phyloP scores from a whole-genome alignment of 2,888 invertebrate species.

The Spisula subtruncata region DNA sequence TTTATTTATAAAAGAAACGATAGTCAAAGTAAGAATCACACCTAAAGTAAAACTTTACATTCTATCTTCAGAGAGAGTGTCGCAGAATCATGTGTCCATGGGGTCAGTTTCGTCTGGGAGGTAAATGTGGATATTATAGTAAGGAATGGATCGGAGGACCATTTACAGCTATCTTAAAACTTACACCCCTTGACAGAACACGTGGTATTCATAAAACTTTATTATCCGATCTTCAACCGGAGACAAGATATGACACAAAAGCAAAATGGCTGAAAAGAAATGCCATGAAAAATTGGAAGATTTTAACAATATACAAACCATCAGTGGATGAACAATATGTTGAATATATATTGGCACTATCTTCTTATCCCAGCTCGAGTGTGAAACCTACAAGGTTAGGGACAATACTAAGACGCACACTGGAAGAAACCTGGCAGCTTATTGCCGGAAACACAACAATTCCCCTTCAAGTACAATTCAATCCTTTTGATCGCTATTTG shows the following conservation, averaged over 20 bases:
- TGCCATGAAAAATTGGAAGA: background rate
- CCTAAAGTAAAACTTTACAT: no score
- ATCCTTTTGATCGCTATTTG: background rate
- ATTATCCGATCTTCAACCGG: background rate
- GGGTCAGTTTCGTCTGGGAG: background rate
- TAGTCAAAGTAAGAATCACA: no score
- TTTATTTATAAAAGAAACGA: no score
- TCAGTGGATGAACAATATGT: background rate
- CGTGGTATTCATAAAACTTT: background rate
- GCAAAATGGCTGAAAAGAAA: background rate
- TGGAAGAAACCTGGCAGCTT: background rate
- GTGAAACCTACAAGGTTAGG: background rate
- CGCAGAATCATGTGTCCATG: background rate
- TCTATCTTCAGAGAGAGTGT: background rate
- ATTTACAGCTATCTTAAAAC: slow-evolving; percentile 12
- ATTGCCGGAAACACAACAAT: background rate
- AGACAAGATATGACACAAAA: background rate
- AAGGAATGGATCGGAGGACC: slow-evolving; percentile 31
- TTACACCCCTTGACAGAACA: background rate
- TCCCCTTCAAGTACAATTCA: background rate
- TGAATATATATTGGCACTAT: background rate
- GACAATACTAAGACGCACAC: background rate
- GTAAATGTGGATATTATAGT: background rate
- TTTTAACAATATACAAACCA: background rate
- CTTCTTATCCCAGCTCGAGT: background rate